Base-by-base conservation (phyloP, 1,140 invertebrate species). In the Zelostemma sp. region DNA sequence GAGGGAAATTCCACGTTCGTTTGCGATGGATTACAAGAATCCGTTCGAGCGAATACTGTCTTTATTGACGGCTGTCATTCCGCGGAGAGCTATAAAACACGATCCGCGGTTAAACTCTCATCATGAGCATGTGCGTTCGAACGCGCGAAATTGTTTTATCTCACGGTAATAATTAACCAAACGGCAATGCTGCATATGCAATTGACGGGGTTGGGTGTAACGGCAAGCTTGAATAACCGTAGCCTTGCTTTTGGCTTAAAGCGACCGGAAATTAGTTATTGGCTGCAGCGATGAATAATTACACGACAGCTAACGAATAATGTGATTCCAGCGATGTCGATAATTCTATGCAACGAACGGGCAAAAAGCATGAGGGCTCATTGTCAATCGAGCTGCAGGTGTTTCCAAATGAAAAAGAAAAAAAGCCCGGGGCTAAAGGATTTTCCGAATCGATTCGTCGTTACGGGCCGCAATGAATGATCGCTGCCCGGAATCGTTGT, bases 301-400 rank as follows among this genome's bases (percentile, higher is more conserved):
- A 72, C 55, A 48, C 55, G 47, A 60, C 16, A 33, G 45, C 47
- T 48, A 64, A 57, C 63, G 64, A 72, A 61, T 67, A 63, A 67
- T 60, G 56, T 18, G 46, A 67, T 67, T 67, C 43, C 16, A 40
- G 43, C 54, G 38, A 35, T 58, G 54, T 49, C 46, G 40, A 15
- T 59, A 45, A 48, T 47, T 58, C 33, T 45, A n/a, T 14, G 45
- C 38, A 55, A 43, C 38, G 59, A 50, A 17, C n/a, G 46, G 51
- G 50, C 68, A 67, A 72, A 64, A 72, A 72, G 60, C 2, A 11
- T 9, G 3, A 2, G 16, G 49, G 45, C 38, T 50, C 55, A 72
- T 64, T 67, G 63, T 67, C 62, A 56, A 67, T 67, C 43, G 69
- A 72, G 55, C 60, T 72, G 63, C 69, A 72, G 69, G 63, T 72